Conservation (phyloP, 2,113 vertebrate genomes). For the Carassius gibelio region DNA sequence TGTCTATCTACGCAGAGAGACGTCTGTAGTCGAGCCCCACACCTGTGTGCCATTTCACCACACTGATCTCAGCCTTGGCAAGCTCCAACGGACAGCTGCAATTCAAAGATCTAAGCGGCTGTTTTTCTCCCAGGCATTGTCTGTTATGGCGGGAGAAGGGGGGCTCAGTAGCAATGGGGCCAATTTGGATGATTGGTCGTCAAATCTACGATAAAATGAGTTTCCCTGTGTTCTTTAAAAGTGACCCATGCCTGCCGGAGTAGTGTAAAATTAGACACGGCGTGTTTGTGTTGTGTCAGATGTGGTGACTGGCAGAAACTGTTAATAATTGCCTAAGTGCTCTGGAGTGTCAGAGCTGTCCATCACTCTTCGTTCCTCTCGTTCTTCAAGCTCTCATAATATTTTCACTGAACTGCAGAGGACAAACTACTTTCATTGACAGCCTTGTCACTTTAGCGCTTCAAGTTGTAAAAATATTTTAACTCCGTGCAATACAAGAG, state of each 20-base stretch:
- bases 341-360: constrained; percentile 81
- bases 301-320: constrained; percentile 81
- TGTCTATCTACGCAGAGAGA: constrained; percentile 61
- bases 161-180: constrained; percentile 66
- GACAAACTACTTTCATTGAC: constrained; percentile 80
- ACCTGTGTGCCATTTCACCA: constrained; percentile 77
- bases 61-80: constrained; percentile 65
- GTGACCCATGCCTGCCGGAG: constrained; percentile 76
- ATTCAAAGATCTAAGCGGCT: constrained; percentile 71
- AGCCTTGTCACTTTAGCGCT: constrained; percentile 78
- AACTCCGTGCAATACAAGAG: constrained; percentile 74
- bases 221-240: constrained; percentile 78
- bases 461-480: constrained; percentile 79
- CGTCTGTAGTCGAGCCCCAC: constrained; percentile 60
- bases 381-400: constrained; percentile 77
- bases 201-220: constrained; percentile 76
- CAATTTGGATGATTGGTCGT: constrained; percentile 80
- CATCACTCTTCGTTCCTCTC: constrained; percentile 73
- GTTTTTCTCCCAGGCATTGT: constrained; percentile 64
- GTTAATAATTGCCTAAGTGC: constrained; percentile 83
- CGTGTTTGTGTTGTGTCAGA: constrained; percentile 80
- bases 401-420: constrained; percentile 78
- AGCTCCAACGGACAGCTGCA: constrained; percentile 75
- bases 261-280: constrained; percentile 77
- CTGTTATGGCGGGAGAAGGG: constrained; percentile 56